Conservation (phyloP, 2,797 vertebrate genomes). For the Huso huso region DNA sequence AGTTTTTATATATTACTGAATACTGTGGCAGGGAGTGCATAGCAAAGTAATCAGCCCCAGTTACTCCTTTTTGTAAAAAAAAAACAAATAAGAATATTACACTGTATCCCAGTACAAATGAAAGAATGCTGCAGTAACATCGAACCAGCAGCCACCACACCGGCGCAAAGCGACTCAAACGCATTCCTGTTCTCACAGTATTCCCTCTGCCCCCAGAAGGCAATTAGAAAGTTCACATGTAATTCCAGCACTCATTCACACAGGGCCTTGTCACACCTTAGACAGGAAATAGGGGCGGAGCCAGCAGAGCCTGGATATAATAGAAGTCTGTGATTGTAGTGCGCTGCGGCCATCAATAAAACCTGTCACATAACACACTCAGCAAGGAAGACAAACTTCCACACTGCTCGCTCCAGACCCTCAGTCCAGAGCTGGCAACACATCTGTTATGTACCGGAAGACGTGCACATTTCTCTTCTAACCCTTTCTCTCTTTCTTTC, state of each 20-base stretch:
- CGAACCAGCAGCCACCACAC: too few relatives aligned
- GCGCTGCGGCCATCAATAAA: slow-evolving; percentile 53
- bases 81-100: too few relatives aligned
- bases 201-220: slow-evolving; percentile 18
- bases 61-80: too few relatives aligned
- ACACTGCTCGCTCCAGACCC: slow-evolving; percentile 17
- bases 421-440: too few relatives aligned
- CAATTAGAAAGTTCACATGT: slow-evolving; percentile 58
- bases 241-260: slow-evolving; percentile 55
- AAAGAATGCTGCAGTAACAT: too few relatives aligned
- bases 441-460: too few relatives aligned
- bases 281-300: slow-evolving; percentile 58
- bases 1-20: too few relatives aligned
- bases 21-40: too few relatives aligned
- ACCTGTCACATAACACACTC: slow-evolving; percentile 52
- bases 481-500: too few relatives aligned
- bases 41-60: too few relatives aligned
- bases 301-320: slow-evolving; percentile 52
- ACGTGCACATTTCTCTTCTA: too few relatives aligned
- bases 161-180: slow-evolving; percentile 9
- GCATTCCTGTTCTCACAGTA: slow-evolving; percentile 17
- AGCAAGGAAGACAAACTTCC: slow-evolving; percentile 53
- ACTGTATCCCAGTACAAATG: too few relatives aligned
- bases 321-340: slow-evolving; percentile 47
- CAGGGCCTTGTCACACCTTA: slow-evolving; percentile 50